Base-by-base conservation (phyloP, 2,888 invertebrate genomes). In the Melanostoma scalare region DNA sequence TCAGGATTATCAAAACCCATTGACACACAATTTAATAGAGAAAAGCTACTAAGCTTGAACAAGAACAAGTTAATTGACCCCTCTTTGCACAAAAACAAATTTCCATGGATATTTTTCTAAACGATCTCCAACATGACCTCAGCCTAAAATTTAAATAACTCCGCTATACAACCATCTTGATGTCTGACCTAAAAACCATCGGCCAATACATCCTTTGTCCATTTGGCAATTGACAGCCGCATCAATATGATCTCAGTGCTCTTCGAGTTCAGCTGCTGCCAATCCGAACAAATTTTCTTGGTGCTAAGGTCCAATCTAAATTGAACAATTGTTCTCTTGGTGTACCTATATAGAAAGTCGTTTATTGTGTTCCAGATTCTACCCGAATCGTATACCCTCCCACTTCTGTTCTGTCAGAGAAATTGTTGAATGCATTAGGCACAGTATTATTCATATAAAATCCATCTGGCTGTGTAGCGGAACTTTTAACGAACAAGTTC, bases 121-220 rank as follows among this genome's bases (percentile, higher is more conserved):
- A 20, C 20, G 20, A 20, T 20, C 20, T 20, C 20, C 20, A 20
- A 20, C 20, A 20, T 20, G 20, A 20, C 20, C 20, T 20, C 20
- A 20, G 20, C 20, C 20, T 20, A 20, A 20, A 20, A 20, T 20
- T 20, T 20, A 1, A 20, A 20, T 20, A 20, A 20, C 0, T 20
- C 1, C 20, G 20, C 20, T 20, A 20, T 20, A 1, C 20, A 20
- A 20, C 20, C 20, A 20, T 20, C 20, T 79, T 79, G 79, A 84
- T 67, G 74, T 74, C 65, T 84, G 84, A 79, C 84, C 84, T 58
- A 75, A 71, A 73, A 75, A 74, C 30, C 60, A 42, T 82, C 79
- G 74, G 67, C 75, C 79, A 20, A 20, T 75, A 84, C 74, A 84
- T 75, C 79, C 55, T 61, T 84, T 75, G 74, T 79, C 79, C 84